These are phyloP conservation scores for Penaeus indicus DNA, from an alignment of 1,140 invertebrate species.

Conservation along the genomic window DNA sequence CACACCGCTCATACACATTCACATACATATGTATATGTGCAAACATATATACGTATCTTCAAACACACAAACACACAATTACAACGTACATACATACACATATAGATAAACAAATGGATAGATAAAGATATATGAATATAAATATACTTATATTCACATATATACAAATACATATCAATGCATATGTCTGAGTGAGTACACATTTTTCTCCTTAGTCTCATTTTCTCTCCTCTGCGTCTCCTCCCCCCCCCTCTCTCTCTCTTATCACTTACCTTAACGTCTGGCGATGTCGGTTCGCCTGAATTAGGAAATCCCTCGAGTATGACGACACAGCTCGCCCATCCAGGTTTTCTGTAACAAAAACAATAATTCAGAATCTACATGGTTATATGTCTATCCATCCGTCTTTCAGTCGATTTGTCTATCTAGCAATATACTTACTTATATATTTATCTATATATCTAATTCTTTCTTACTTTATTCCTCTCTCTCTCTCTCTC, in stretches of 20 bases:
- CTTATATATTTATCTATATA: neutral
- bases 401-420: neutral
- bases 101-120: too few relatives aligned
- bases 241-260: neutral
- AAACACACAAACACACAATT: too few relatives aligned
- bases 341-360: conserved; percentile 35
- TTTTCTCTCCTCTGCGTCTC: neutral
- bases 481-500: too few relatives aligned
- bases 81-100: too few relatives aligned
- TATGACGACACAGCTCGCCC: conserved; percentile 4
- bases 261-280: conserved; percentile 19
- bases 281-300: conserved; percentile 14
- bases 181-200: too few relatives aligned
- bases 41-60: too few relatives aligned
- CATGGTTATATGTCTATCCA: neutral
- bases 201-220: neutral
- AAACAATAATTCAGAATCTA: neutral
- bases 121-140: neutral
- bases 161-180: neutral
- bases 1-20: too few relatives aligned
- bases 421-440: neutral
- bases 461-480: too few relatives aligned
- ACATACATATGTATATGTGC: too few relatives aligned
- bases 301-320: conserved; percentile 31
- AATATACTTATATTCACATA: neutral